Percentiles rank a stretch among this genome's conserved stretches.
These are phyloP conservation scores for Dendrolimus houi DNA, from an alignment of 2,888 invertebrate genomes.

Conservation along the genomic window DNA sequence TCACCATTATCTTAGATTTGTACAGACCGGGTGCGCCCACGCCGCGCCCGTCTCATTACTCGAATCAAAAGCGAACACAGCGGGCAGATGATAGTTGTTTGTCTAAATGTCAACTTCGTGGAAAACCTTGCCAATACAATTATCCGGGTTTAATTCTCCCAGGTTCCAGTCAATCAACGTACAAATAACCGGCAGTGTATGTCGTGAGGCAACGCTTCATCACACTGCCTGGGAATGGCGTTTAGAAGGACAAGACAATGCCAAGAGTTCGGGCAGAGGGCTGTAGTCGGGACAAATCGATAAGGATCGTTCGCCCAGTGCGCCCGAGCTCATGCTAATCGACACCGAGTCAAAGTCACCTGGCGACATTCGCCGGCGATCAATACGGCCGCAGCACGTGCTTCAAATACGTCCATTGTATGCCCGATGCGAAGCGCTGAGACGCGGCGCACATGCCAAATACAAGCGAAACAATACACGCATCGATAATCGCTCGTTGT, in stretches of 20 bases:
- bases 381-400: slow-evolving; percentile 68
- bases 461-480: slow-evolving; percentile 57
- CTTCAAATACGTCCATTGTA: slow-evolving; percentile 62
- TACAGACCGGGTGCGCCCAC: slow-evolving; percentile 51
- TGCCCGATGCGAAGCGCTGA: slow-evolving; percentile 49
- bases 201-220: slow-evolving; percentile 42
- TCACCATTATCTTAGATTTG: slow-evolving; percentile 61
- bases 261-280: slow-evolving; percentile 35
- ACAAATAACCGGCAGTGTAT: slow-evolving; percentile 44
- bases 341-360: slow-evolving; percentile 52
- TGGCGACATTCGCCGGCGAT: slow-evolving; percentile 44
- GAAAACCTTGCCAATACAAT: slow-evolving; percentile 57
- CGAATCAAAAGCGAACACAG: slow-evolving; percentile 40
- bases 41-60: slow-evolving; percentile 64
- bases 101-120: slow-evolving; percentile 62
- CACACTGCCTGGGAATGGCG: slow-evolving; percentile 38
- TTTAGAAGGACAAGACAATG: slow-evolving; percentile 60
- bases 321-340: slow-evolving; percentile 56
- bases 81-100: slow-evolving; percentile 39
- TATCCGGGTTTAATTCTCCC: slow-evolving; percentile 52
- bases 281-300: slow-evolving; percentile 56
- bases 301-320: slow-evolving; percentile 44
- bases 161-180: slow-evolving; percentile 44
- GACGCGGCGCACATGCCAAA: slow-evolving; percentile 66
- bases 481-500: slow-evolving; percentile 58